Evolutionary conservation across 2,888 invertebrate genomes (phyloP).

Genomic region (Agelastica alni): DNA sequence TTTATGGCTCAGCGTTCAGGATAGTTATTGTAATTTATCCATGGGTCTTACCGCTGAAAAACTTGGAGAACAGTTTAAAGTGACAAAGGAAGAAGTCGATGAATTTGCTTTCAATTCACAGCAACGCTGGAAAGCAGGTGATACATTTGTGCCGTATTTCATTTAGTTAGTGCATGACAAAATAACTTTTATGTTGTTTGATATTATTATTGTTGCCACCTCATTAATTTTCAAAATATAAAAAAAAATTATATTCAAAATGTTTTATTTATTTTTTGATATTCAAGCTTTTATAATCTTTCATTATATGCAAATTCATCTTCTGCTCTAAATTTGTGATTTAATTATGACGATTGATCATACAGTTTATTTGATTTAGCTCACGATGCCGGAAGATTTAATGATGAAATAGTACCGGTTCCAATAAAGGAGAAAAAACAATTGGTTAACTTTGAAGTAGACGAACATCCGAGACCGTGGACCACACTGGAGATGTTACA

Average conservation of each 20-base stretch:
- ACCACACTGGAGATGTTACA: slow-evolving; percentile 83
- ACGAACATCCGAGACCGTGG: slow-evolving; percentile 93
- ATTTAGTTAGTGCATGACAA: too few relatives aligned
- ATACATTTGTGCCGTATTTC: slow-evolving; percentile 34
- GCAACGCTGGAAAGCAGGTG: slow-evolving; percentile 82
- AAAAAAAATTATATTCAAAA: too few relatives aligned
- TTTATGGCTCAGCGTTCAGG: slow-evolving; percentile 87
- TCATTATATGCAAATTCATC: too few relatives aligned
- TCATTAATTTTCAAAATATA: too few relatives aligned
- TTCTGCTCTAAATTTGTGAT: too few relatives aligned
- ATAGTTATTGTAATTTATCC: slow-evolving; percentile 85
- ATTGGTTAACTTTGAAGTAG: slow-evolving; percentile 76
- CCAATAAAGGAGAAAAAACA: slow-evolving; percentile 82
- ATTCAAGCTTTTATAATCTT: too few relatives aligned
- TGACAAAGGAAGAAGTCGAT: slow-evolving; percentile 84
- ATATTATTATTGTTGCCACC: too few relatives aligned
- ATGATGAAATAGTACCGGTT: slow-evolving; percentile 87
- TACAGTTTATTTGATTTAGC: slow-evolving; percentile 60
- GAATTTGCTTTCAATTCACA: slow-evolving; percentile 85
- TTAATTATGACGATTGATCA: too few relatives aligned
- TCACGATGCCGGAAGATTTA: slow-evolving; percentile 85
- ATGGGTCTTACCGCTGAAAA: slow-evolving; percentile 98
- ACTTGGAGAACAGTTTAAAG: slow-evolving; percentile 80
- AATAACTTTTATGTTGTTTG: too few relatives aligned
- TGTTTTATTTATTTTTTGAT: too few relatives aligned